A percentile compares a stretch with the other conserved stretches of the same genome.
Conservation (phyloP, 2,113 vertebrate species). For the Anseranas semipalmata region DNA sequence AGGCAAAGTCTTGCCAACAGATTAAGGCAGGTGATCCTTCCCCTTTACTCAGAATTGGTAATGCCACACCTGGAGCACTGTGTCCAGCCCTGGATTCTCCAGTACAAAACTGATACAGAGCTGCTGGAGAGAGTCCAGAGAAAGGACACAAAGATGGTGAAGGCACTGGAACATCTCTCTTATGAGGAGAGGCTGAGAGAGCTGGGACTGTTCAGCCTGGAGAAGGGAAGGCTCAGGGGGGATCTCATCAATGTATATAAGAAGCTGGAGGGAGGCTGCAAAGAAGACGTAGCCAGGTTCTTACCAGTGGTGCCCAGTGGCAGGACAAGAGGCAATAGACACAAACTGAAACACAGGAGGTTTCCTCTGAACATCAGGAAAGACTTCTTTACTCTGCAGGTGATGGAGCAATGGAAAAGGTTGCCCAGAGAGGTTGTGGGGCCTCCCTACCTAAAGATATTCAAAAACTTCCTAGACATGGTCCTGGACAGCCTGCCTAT, state of each 20-base stretch:
- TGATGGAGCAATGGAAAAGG: too few relatives aligned
- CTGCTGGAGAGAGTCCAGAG: background rate
- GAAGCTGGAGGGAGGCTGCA: background rate
- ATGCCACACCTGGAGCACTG: background rate
- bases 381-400: background rate
- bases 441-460: background rate
- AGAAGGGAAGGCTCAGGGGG: background rate
- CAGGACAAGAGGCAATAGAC: background rate
- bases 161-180: too few relatives aligned
- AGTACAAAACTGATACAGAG: background rate
- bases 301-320: background rate
- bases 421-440: background rate
- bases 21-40: background rate
- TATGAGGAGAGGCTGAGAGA: background rate
- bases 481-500: rapidly evolving
- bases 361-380: background rate
- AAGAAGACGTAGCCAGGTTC: background rate
- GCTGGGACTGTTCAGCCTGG: background rate
- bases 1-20: background rate
- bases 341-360: background rate
- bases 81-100: background rate
- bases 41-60: background rate
- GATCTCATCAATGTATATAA: background rate
- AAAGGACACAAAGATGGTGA: background rate
- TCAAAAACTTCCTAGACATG: background rate